Base-by-base conservation (phyloP, 2,888 invertebrate species). In the Chorisops tibialis region DNA sequence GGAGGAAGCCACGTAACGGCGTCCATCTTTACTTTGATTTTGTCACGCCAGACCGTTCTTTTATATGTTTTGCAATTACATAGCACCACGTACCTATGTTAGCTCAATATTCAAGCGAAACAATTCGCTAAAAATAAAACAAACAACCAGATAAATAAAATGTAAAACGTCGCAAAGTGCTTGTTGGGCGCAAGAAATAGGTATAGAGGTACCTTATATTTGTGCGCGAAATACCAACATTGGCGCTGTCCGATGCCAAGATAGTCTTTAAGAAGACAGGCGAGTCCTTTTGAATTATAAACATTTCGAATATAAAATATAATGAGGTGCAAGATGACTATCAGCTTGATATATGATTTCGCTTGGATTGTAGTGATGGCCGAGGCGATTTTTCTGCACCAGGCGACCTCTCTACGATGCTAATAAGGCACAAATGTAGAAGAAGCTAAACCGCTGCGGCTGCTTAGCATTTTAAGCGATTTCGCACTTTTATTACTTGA, bases 301-400 rank as follows among this genome's bases (percentile, higher is more conserved):
- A 66, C 66, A 67, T 64, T 67, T 67, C 65, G 60, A 54, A 63
- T 63, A 68, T 66, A 68, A 68, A 68, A 68, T 68, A 68, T 68
- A 68, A 68, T 68, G 68, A 68, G 68, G 66, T 68, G 67, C 68
- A 68, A 68, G 68, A 68, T 68, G 66, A 62, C 65, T 67, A 68
- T 68, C 68, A 61, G 43, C 59, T 66, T 68, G 68, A 68, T 68
- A 64, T 67, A 68, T 68, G 67, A 66, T 68, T 68, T 68, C 64
- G 63, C 59, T 63, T 52, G 59, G 50, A 38, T 63, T 58, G 63
- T 68, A 68, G 66, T 66, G 68, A 67, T 67, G 63, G 60, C 65
- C 56, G 59, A 38, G 63, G 59, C 61, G 63, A 30, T 22, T 54
- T 47, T 54, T 51, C 14, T 45, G 14, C 21, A 14, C 45, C 12